These are phyloP conservation scores for Metalampra italica DNA, from an alignment of 2,888 invertebrate species.

Conservation along the genomic window DNA sequence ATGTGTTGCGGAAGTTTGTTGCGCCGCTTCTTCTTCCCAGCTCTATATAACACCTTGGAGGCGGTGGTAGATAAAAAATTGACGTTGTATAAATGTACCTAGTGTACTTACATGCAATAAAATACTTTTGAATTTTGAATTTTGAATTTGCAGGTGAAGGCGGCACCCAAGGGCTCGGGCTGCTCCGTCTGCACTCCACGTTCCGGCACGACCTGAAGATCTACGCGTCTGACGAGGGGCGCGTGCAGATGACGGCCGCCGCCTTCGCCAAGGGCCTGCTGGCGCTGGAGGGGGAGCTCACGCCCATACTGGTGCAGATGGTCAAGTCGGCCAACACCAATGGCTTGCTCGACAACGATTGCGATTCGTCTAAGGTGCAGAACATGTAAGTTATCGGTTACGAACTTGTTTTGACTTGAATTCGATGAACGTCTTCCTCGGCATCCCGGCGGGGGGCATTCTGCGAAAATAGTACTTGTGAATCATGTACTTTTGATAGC, in stretches of 20 bases:
- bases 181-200: slow-evolving; percentile 96
- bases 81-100: too few relatives aligned
- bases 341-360: slow-evolving; percentile 98
- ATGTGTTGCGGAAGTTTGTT: too few relatives aligned
- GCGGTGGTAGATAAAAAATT: too few relatives aligned
- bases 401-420: not conserved
- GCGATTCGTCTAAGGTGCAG: slow-evolving; percentile 96
- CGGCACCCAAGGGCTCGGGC: slow-evolving; percentile 95
- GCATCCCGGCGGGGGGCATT: too few relatives aligned
- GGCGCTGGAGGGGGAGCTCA: slow-evolving; percentile 98
- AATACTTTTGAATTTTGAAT: too few relatives aligned
- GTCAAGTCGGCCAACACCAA: slow-evolving; percentile 99
- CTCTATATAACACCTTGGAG: too few relatives aligned
- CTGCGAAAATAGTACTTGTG: too few relatives aligned
- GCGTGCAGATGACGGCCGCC: slow-evolving; percentile 99
- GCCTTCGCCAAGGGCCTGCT: slow-evolving; percentile 99
- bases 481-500: too few relatives aligned
- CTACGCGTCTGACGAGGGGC: slow-evolving; percentile 99
- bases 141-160: slow-evolving; percentile 93
- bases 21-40: too few relatives aligned
- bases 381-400: slow-evolving; percentile 86
- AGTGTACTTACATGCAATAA: too few relatives aligned
- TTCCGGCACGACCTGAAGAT: slow-evolving; percentile 99
- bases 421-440: too few relatives aligned
- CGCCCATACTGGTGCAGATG: slow-evolving; percentile 99